These are phyloP conservation scores for Dipus sagitta DNA, from an alignment of 2,797 vertebrate species.

Conservation along the genomic window DNA sequence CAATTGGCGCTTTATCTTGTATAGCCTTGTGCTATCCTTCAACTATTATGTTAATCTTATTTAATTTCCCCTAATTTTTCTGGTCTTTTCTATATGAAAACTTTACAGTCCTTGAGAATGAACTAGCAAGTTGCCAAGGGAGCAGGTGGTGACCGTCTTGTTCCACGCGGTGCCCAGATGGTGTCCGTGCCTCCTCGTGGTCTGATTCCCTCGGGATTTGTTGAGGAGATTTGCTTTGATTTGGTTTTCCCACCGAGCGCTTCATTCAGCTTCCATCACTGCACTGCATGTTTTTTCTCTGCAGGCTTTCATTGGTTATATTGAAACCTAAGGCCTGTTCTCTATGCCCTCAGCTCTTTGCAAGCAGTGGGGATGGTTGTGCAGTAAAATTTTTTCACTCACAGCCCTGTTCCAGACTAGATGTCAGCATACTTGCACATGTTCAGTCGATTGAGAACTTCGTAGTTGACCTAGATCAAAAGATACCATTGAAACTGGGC, in stretches of 20 bases:
- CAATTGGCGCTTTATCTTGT: conserved; percentile 56
- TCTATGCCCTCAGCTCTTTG: not conserved
- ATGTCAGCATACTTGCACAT: conserved; percentile 1
- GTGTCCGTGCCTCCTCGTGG: conserved; percentile 59
- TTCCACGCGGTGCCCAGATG: conserved; percentile 69
- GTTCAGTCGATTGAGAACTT: conserved; percentile 30
- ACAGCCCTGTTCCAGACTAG: not conserved
- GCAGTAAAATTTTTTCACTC: not conserved
- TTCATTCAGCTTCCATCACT: conserved; percentile 70
- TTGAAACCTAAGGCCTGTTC: conserved; percentile 68
- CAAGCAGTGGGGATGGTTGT: not conserved
- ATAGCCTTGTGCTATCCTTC: conserved; percentile 26
- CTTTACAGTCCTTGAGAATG: conserved; percentile 51
- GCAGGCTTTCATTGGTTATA: conserved; percentile 57
- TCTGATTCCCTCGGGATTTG: conserved; percentile 63
- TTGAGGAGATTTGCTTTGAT: conserved; percentile 77
- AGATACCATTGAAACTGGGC: conserved; percentile 31
- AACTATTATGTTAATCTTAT: conserved; percentile 70
- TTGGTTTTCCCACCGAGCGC: conserved; percentile 73
- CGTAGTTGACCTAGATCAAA: conserved; percentile 63
- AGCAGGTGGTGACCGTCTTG: conserved; percentile 76
- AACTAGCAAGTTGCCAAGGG: not conserved
- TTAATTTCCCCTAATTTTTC: conserved; percentile 57
- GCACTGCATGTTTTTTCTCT: conserved; percentile 50
- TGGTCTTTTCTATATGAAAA: conserved; percentile 41